Evolutionary conservation across 92 coral and sea anemone species (phyloP), one percentile per base, ranked within the genome.

Genomic region (Parazoanthus atlanticus): DNA sequence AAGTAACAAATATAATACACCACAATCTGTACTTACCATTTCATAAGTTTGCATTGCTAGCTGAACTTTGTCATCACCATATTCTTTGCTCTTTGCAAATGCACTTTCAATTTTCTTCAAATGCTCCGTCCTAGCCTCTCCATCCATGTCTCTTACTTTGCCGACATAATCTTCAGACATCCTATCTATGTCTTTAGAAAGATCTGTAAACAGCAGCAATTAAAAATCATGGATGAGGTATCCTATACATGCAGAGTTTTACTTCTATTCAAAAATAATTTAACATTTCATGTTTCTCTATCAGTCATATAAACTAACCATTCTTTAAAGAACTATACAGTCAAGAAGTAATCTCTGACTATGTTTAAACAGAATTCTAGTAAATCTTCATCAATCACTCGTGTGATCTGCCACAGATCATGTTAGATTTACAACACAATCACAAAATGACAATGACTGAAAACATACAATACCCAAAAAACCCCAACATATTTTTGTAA

Each of bases 41-140:
- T 97, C 99, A 89, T 97, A 97, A 41, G 99, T 97, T 73, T 97
- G 99, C 99, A 97, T 97, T 76, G 99, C 99, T 23, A 97, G 92
- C 85, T 97, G 99, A 29, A 97, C 99, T 91, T 97, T 97, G 77
- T 97, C 99, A 85, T 97, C 99, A 5, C 96, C 96, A 82, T 94
- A 94, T 78, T 97, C 99, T 84, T 93, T 93, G 65, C 97, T 96
- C 77, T 97, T 97, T 26, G 97, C 96, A 89, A 95, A 97, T 7
- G 98, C 98, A 81, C 90, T 93, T 89, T 97, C 99, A 49, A 97
- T 97, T 86, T 97, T 97, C 91, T 95, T 97, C 21, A 97, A 86
- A 77, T 93, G 96, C 3, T 91, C 94, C 31, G 99, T 97, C 72
- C 98, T 93, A 30, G 93, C 90, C 17, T 89, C 89, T 23, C 98